Percentiles rank a stretch among this genome's conserved stretches.
phyloP scores from a whole-genome alignment of 2,797 vertebrate genomes.

The Acanthurus tractus region DNA sequence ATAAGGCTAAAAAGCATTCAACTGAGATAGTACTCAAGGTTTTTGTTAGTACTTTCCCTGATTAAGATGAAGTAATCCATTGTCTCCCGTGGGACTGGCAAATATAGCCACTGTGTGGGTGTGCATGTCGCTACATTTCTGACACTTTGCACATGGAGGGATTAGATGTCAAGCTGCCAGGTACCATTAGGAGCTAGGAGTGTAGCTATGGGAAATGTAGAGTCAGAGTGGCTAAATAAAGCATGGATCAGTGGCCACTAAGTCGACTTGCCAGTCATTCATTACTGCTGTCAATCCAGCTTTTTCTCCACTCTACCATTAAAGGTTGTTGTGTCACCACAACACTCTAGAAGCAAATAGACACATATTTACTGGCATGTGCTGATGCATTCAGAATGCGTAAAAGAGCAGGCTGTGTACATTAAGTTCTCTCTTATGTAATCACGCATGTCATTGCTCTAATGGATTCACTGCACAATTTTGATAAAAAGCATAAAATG shows the following conservation, averaged over 20 bases:
- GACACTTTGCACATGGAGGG: constrained; percentile 71
- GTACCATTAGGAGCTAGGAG: constrained; percentile 62
- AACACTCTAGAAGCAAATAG: constrained; percentile 7
- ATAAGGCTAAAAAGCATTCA: constrained; percentile 39
- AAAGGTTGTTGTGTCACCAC: constrained; percentile 4
- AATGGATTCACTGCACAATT: constrained; percentile 52
- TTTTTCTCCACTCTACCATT: constrained; percentile 4
- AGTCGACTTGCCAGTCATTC: constrained; percentile 42
- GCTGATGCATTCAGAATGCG: constrained; percentile 15
- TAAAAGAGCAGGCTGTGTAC: constrained; percentile 13
- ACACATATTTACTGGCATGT: constrained; percentile 2
- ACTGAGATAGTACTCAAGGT: constrained; percentile 21
- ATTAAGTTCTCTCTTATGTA: constrained; percentile 41
- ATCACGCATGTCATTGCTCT: constrained; percentile 33
- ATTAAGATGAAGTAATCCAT: constrained; percentile 73
- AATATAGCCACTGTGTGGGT: constrained; percentile 62
- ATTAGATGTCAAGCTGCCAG: constrained; percentile 76
- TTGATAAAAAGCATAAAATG: constrained; percentile 40
- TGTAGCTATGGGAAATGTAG: constrained; percentile 53
- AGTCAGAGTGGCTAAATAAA: constrained; percentile 69
- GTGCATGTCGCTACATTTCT: constrained; percentile 54
- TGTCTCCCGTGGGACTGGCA: constrained; percentile 56
- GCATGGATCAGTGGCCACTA: constrained; percentile 61
- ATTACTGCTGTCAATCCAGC: constrained; percentile 33
- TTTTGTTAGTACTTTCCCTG: constrained; percentile 64